Base-by-base conservation (phyloP, 2,888 invertebrate species). In the Acronicta aceris region DNA sequence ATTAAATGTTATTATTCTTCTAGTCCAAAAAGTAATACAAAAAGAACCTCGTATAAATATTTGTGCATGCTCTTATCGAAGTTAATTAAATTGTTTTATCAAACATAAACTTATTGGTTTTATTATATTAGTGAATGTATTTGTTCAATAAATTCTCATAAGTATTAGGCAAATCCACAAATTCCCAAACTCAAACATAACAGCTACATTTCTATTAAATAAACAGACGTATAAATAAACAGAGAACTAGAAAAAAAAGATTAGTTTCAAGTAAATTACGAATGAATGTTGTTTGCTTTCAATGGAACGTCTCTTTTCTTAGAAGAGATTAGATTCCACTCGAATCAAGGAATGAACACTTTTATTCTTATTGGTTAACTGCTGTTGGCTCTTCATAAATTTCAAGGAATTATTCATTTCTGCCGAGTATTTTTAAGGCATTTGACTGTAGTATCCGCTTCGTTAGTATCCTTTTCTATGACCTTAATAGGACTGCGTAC, bases 261-360 rank as follows among this genome's bases (percentile, higher is more conserved):
- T 63, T 48, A 64, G 60, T 67, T 65, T 61, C 45, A 69, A 76
- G 53, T 60, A 60, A 72, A 79, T 79, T 57, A 59, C 70, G 53
- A 64, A 66, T 48, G 51, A 70, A 63, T 55, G 60, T 66, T 76
- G 70, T 74, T 76, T 76, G 70, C 58, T 65, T 70, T 69, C 66
- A 71, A 68, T 74, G 67, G 60, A 66, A 57, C 68, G 47, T 52
- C 59, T 43, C 59, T 71, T 67, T 61, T 43, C 59, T 71, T 67
- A 68, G 60, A 61, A 64, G 47, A 63, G 73, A 75, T 79, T 74
- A 74, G 74, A 78, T 79, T 73, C 66, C 71, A 70, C 67, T 81
- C 71, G 76, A 80, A 81, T 77, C 67, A 75, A 65, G 76, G 78
- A 74, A 75, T 81, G 61, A 76, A 73, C 58, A 70, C 59, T 74